A percentile compares a stretch with the other conserved stretches of the same genome.
Conservation (phyloP, 2,888 invertebrate genomes). For the Morpho helenor region DNA sequence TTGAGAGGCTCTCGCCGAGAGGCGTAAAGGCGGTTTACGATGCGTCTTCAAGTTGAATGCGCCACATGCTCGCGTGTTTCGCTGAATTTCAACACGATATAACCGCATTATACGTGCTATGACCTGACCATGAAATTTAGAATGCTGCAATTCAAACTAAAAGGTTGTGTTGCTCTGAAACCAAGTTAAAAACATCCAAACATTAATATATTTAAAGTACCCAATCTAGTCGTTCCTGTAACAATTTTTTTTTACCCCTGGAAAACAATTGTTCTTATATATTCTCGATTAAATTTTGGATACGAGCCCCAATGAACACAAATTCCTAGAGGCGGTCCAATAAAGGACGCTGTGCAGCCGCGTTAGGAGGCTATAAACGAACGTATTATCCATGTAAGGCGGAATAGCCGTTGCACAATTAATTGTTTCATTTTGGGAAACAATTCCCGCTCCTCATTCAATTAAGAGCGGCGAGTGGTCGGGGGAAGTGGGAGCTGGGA, state of each 20-base stretch:
- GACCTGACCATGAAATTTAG: slow-evolving; percentile 76
- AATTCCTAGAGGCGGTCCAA: slow-evolving; percentile 77
- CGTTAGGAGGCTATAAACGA: slow-evolving; percentile 79
- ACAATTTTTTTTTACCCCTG: slow-evolving; percentile 55
- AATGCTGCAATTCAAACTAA: slow-evolving; percentile 61
- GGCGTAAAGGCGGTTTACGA: slow-evolving; percentile 77
- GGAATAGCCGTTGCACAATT: slow-evolving; percentile 80
- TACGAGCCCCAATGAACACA: slow-evolving; percentile 77
- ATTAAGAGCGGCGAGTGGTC: slow-evolving; percentile 75
- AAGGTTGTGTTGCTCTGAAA: slow-evolving; percentile 32
- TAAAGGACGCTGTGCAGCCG: slow-evolving; percentile 77
- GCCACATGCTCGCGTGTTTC: slow-evolving; percentile 67
- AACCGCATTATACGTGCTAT: slow-evolving; percentile 70
- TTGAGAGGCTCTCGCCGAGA: slow-evolving; percentile 68
- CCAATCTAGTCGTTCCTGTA: slow-evolving; percentile 47
- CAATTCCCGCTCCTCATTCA: slow-evolving; percentile 80
- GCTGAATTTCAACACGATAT: slow-evolving; percentile 61
- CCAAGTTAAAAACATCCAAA: slow-evolving; percentile 37
- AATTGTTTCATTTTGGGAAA: slow-evolving; percentile 80
- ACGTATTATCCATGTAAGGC: slow-evolving; percentile 80
- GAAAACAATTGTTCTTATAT: slow-evolving; percentile 71
- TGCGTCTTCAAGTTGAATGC: slow-evolving; percentile 71
- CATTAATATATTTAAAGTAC: slow-evolving; percentile 27
- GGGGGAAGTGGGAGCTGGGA: slow-evolving; percentile 36
- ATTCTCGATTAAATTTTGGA: slow-evolving; percentile 77